Evolutionary conservation across 2,113 vertebrate genomes (phyloP), one percentile per base, ranked within the genome.

Genomic region (Herpetotheres cachinnans): DNA sequence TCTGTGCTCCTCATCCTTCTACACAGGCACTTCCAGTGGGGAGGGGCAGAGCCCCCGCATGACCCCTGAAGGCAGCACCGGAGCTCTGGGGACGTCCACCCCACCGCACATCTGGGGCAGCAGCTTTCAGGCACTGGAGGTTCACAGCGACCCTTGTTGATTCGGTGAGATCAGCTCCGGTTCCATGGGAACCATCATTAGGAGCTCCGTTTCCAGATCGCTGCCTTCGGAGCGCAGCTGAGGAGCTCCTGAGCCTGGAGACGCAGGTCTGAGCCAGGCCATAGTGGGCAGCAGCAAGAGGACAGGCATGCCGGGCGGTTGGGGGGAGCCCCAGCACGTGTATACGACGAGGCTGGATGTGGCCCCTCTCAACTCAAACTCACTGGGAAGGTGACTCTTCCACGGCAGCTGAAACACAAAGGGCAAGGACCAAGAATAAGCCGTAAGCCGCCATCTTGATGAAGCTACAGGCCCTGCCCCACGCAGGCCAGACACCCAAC

Each of bases 341-440:
- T 50, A 71, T 54, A 71, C 8, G 4, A 29, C 0, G 1, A 56
- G 34, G 61, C 42, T 90, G 91, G 78, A 78, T 56, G 24, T 2
- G 25, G 40, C 78, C 20, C 49, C 73, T 83, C 62, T 67, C 44
- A 9, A 5, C 55, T 76, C 56, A 17, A 4, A 46, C 78, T 98
- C 97, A 98, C 4, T 97, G 97, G 2, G 98, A 88, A 26, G 87
- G 85, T 0, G 95, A 90, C 32, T 98, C 98, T 67, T 98, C 98
- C 32, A 93, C 54, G 0, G 97, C 83, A 2, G 98, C 98, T 98
- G 96, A 56, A 97, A 96, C 49, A 81, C 49, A 97, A 78, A 82
- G 82, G 49, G 32, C 52, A 95, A 82, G 90, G 36, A 71, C 8
- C 20, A 34, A 62, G 47, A 81, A 65, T 74, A 42, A 93, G 52